Evolutionary conservation across 1,140 invertebrate species (phyloP), one percentile per base, ranked within the genome.

Genomic region (Brachionus koreanus): DNA sequence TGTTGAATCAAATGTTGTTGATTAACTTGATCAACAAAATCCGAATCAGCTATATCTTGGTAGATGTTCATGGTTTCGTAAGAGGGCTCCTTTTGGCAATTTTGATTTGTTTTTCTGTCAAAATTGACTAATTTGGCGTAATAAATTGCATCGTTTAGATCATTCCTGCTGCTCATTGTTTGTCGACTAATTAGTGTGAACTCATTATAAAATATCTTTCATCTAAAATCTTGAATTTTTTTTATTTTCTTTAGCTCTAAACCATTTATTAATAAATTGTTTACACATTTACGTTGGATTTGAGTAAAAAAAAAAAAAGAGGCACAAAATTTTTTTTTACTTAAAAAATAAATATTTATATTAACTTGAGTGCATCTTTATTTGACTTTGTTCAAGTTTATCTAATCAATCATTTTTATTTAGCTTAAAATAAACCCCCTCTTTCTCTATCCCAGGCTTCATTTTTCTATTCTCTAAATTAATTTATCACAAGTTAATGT

Each of bases 51-150:
- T 69, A 69, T 39, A 9, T 69, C 65, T 37, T 69, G 33, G 65
- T 69, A 69, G 37, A 69, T 69, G 65, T 69, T 69, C 35, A 39
- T 69, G 13, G 29, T 16, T 69, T 69, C n/a, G 16, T 39, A 16
- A 16, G 16, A n/a, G 16, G 65, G 63, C 16, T 72, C 37, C 19
- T 39, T 37, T 72, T 42, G 67, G 33, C 35, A 37, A 72, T n/a
- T 19, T 74, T 46, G 29, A 69, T 69, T 39, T 37, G 29, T 23
- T 43, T 49, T 43, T 74, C 25, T 74, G 19, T 46, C 42, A 43
- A 74, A 46, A 46, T 74, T 74, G 43, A 74, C 43, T 43, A 74
- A 74, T 74, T 74, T 74, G 19, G 69, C 69, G 33, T 74, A 74
- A 13, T 74, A 74, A 74, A 74, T 46, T n/a, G 69, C 37, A 74